These are phyloP conservation scores for Kryphioiulus occultus DNA, from an alignment of 2,888 invertebrate genomes.

Conservation along the genomic window DNA sequence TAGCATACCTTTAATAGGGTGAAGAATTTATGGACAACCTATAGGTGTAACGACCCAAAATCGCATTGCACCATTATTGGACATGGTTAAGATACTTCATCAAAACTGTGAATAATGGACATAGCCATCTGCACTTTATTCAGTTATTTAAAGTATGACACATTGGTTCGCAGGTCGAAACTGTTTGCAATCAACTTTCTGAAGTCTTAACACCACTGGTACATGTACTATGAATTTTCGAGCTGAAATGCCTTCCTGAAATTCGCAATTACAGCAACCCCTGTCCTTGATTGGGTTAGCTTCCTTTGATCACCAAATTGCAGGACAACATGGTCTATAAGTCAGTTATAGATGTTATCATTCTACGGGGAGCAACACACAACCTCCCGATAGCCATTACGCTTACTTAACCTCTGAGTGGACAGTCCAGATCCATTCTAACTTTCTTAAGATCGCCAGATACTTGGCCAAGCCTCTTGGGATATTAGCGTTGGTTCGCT, in stretches of 20 bases:
- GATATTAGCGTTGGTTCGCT: neutral
- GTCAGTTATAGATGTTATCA: conserved; percentile 18
- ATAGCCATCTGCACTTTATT: too few species aligned
- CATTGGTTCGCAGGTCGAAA: too few species aligned
- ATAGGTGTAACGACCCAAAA: too few species aligned
- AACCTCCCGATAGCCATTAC: conserved; percentile 32
- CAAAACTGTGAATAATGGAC: too few species aligned
- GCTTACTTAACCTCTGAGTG: conserved; percentile 36
- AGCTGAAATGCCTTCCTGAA: neutral
- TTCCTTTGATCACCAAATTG: neutral
- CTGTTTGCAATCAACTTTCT: too few species aligned
- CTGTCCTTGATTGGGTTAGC: neutral
- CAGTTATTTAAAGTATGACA: too few species aligned
- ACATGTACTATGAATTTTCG: neutral
- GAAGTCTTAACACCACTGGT: neutral
- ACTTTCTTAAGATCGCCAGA: conserved; percentile 2
- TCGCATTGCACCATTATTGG: too few species aligned
- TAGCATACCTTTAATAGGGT: too few species aligned
- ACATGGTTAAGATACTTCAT: too few species aligned
- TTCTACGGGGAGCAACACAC: neutral
- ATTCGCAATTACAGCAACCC: neutral
- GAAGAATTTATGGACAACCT: too few species aligned
- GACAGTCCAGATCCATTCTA: conserved; percentile 36
- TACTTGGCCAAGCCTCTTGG: neutral
- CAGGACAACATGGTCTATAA: neutral